Evolutionary conservation across 2,797 vertebrate genomes (phyloP).

Genomic region (Pantherophis vulpinus): DNA sequence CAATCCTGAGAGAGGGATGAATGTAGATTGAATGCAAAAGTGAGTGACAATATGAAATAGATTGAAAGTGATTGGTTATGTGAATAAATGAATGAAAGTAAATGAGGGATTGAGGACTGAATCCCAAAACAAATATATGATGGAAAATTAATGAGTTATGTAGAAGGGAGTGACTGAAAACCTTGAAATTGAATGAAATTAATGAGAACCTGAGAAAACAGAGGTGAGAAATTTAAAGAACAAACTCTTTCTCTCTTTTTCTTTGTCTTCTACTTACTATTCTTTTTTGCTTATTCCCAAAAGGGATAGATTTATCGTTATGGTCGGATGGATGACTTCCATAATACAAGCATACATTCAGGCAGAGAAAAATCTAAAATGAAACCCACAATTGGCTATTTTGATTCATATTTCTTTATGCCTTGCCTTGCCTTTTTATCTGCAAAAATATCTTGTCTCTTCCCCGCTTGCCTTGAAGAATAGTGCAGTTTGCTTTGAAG

Average conservation of each 20-base stretch:
- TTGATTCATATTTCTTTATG: neutral
- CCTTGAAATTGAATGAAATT: neutral
- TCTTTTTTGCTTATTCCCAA: neutral
- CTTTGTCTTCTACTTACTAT: neutral
- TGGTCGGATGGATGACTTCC: neutral
- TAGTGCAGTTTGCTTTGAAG: neutral
- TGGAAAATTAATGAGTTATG: neutral
- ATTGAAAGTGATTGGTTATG: neutral
- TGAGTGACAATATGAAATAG: neutral
- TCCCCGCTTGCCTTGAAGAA: neutral
- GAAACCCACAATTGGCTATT: neutral
- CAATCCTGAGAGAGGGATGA: neutral
- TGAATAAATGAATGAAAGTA: neutral
- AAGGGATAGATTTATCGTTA: neutral
- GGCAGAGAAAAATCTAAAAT: neutral
- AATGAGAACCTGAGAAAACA: neutral
- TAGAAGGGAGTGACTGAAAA: neutral
- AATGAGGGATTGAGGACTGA: neutral
- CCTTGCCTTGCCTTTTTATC: neutral
- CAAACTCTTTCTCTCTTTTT: neutral
- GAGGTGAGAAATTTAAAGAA: neutral
- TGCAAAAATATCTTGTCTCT: neutral
- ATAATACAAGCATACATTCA: neutral
- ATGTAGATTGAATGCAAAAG: neutral
- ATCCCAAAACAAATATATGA: neutral